A percentile compares a stretch with the other conserved stretches of the same genome.
phyloP scores from a whole-genome alignment of 1,140 invertebrate species.

The Epicauta chinensis region DNA sequence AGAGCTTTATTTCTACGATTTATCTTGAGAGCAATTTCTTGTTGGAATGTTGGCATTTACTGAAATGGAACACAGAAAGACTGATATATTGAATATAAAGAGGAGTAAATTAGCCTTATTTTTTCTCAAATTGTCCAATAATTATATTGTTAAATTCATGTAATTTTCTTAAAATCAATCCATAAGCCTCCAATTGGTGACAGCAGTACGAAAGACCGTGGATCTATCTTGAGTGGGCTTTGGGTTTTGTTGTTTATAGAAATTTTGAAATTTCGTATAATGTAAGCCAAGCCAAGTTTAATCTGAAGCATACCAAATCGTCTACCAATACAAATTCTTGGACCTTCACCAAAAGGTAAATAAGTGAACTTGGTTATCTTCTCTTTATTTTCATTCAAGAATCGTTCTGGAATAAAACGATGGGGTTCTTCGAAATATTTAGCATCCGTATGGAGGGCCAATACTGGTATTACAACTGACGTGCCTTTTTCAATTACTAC shows the following conservation, averaged over 20 bases:
- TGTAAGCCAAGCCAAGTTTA: constrained; percentile 10
- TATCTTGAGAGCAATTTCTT: no score
- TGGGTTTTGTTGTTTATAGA: constrained; percentile 7
- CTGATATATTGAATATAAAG: no score
- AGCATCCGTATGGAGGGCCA: constrained; percentile 47
- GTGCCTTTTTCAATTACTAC: constrained; percentile 44
- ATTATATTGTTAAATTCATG: background rate
- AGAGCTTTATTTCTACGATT: no score
- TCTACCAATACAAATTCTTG: constrained; percentile 48
- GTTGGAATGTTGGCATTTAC: no score
- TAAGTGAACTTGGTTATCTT: constrained; percentile 32
- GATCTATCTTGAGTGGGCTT: constrained; percentile 6
- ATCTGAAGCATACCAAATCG: constrained; percentile 17
- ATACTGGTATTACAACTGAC: constrained; percentile 50
- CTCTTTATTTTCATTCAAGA: constrained; percentile 44
- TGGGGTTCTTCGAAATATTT: constrained; percentile 51
- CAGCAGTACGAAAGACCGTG: background rate
- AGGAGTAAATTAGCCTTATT: no score
- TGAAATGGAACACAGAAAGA: no score
- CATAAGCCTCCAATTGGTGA: background rate
- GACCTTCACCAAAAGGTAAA: constrained; percentile 58
- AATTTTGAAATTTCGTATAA: constrained; percentile 15
- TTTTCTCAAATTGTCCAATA: background rate
- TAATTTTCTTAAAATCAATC: constrained; percentile 8
- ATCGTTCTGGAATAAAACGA: constrained; percentile 55